These are phyloP conservation scores for Zygothrica quintamaculata DNA, from an alignment of 2,888 invertebrate genomes.

Conservation along the genomic window DNA sequence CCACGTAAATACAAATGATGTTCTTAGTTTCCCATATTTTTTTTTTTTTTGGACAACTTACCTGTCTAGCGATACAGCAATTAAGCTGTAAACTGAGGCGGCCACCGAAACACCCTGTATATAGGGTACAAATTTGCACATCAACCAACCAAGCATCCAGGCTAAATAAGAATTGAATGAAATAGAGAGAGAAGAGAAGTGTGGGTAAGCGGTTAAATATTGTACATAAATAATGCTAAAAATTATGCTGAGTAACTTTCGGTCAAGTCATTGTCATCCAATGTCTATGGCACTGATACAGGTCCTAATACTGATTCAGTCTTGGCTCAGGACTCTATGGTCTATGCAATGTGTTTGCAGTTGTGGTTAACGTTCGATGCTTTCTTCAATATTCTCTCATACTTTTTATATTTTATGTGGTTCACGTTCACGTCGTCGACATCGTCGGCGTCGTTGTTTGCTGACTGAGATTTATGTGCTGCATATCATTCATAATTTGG, in stretches of 20 bases:
- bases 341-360: slow-evolving; percentile 32
- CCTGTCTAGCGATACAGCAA: slow-evolving; percentile 97
- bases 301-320: slow-evolving; percentile 12
- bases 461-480: slow-evolving; percentile 76
- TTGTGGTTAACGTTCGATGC: slow-evolving; percentile 50
- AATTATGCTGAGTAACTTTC: slow-evolving; percentile 73
- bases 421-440: slow-evolving; percentile 28
- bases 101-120: slow-evolving; percentile 97
- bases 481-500: slow-evolving; percentile 79
- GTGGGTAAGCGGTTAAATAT: slow-evolving; percentile 33
- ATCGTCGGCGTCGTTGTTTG: slow-evolving; percentile 58
- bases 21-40: too few relatives aligned
- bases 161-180: slow-evolving; percentile 86
- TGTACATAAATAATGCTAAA: slow-evolving; percentile 55
- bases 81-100: slow-evolving; percentile 97
- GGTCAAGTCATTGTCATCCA: slow-evolving; percentile 49
- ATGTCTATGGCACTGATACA: too few relatives aligned
- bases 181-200: neutral
- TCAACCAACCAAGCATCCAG: slow-evolving; percentile 97
- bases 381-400: slow-evolving; percentile 1
- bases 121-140: slow-evolving; percentile 98
- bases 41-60: slow-evolving; percentile 85
- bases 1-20: slow-evolving; percentile 48
- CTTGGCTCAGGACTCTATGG: slow-evolving; percentile 5
- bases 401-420: neutral